Evolutionary conservation across 2,797 vertebrate genomes (phyloP).

Genomic region (Melopsittacus undulatus): DNA sequence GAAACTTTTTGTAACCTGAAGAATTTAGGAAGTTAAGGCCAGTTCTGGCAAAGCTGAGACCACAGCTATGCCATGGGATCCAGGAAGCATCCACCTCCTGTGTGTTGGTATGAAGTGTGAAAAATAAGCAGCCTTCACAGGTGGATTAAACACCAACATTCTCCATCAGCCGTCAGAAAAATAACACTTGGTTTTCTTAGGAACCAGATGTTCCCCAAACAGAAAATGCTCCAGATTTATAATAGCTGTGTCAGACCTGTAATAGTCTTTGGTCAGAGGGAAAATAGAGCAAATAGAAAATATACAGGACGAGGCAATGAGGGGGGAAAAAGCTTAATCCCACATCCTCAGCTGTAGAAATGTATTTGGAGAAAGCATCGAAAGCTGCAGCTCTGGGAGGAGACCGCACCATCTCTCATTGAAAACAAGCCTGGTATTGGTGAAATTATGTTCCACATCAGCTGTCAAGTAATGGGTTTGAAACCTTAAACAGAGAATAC

Average conservation of each 20-base stretch:
- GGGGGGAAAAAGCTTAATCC: neutral
- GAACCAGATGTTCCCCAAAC: constrained; percentile 27
- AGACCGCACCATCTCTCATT: neutral
- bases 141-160: constrained; percentile 37
- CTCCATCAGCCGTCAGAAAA: constrained; percentile 8
- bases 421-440: neutral
- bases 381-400: constrained; percentile 1
- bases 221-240: neutral
- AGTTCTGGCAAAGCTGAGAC: neutral
- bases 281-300: neutral
- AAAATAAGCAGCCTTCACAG: constrained; percentile 54
- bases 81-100: constrained; percentile 24
- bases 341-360: neutral
- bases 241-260: neutral
- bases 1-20: neutral
- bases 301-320: neutral
- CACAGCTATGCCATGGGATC: neutral
- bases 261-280: neutral
- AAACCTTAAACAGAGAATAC: constrained; percentile 50
- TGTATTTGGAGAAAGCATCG: neutral
- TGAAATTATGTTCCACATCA: constrained; percentile 46
- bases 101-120: neutral
- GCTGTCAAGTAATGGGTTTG: constrained; percentile 31
- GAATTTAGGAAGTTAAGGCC: constrained; percentile 4
- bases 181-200: neutral